Base-by-base conservation (phyloP, 2,113 vertebrate species). In the Otus sunia region DNA sequence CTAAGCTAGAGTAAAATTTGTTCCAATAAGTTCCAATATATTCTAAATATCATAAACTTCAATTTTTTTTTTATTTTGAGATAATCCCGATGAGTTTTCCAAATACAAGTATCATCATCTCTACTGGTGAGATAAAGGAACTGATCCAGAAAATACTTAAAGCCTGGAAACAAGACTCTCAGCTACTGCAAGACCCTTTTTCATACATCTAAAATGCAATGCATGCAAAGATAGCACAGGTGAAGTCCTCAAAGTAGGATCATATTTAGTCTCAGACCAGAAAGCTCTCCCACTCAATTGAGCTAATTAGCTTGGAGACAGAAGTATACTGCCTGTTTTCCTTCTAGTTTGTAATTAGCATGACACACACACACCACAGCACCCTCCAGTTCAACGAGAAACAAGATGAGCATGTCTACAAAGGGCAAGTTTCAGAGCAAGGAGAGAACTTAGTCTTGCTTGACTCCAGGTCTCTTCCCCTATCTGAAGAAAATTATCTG, bases 401-500 rank as follows among this genome's bases (percentile, higher is more conserved):
- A 62, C 1, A n/a, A 58, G 8, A 69, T 0, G 0, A 16, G 29
- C 10, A 20, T 13, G 3, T 20, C 47, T 58, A 64, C 19, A 36
- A 27, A 76, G 14, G 29, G 7, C 66, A 90, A 37, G 11, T 47
- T 79, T 66, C 27, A 50, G 55, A 75, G 12, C 26, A 73, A 87
- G 27, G 53, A 68, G 21, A 68, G 41, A 88, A 74, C 6, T 22
- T 63, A 5, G 19, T 30, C 27, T 84, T 2, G 2, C 71, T 69
- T 77, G 34, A 69, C 45, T 73, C 11, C 27, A 66, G 12, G n/a
- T 58, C 55, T 84, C 76, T 52, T 58, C 3, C 19, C 4, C 20
- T 39, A 7, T 47, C 66, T 12, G 13, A 92, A 62, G 50, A 92
- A 88, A 77, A 80, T 10, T 41, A 66, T 53, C 34, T 63, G 36